phyloP scores from a whole-genome alignment of 2,888 invertebrate genomes.

The Nesidiocoris tenuis region DNA sequence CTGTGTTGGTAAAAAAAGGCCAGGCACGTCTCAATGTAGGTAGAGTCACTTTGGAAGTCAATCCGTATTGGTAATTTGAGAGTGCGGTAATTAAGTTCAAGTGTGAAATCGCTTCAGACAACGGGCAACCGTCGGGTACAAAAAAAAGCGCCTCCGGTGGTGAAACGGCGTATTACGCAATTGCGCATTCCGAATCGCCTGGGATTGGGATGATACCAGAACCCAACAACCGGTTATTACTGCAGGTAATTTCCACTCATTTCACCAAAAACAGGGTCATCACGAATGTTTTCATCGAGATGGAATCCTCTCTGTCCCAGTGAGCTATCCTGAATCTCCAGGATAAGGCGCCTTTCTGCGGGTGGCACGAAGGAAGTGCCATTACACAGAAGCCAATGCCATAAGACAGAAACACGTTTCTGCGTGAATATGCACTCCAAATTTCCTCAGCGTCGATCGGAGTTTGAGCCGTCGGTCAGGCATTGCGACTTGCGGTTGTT shows the following conservation, averaged over 20 bases:
- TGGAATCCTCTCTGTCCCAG: not conserved
- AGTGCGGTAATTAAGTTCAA: not conserved
- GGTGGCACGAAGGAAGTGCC: too few species aligned
- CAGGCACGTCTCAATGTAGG: too few species aligned
- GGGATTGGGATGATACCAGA: not conserved
- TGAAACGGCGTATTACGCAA: not conserved
- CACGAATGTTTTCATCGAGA: conserved; percentile 20
- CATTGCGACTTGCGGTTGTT: not conserved
- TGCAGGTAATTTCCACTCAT: not conserved
- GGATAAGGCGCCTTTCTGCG: too few species aligned
- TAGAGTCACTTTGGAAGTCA: too few species aligned
- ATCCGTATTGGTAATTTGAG: too few species aligned
- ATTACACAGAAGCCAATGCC: not conserved
- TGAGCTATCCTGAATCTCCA: not conserved
- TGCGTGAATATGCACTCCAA: not conserved
- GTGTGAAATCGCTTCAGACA: not conserved
- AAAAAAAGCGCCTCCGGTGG: not conserved
- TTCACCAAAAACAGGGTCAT: conserved; percentile 8
- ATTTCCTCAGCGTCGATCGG: not conserved
- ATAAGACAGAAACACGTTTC: too few species aligned
- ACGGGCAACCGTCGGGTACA: not conserved
- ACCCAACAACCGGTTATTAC: not conserved
- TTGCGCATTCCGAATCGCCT: not conserved
- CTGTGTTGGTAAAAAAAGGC: too few species aligned
- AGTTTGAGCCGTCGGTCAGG: not conserved